Base-by-base conservation (phyloP, 64 coral and sea anemone genomes). In the Cladopsammia gracilis region DNA sequence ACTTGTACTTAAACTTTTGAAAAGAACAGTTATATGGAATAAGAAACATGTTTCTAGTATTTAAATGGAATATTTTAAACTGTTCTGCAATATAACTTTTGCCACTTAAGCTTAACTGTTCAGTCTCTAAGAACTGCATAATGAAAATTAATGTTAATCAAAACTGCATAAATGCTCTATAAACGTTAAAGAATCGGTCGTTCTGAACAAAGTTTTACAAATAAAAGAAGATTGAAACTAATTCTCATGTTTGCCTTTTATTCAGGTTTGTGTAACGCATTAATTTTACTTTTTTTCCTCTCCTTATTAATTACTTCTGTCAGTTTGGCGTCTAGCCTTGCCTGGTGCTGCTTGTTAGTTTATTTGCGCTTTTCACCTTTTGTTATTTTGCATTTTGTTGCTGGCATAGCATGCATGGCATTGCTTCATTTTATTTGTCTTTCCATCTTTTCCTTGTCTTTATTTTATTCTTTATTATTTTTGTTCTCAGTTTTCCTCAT, bases 341-440 rank as follows among this genome's bases (percentile, higher is more conserved):
- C 53, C 12, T 56, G 53, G 7, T 56, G 7, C 53, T 49, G 16
- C 4, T 46, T 15, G 20, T 5, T 75, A 46, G 34, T 45, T 73
- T 44, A 4, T 45, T 46, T 73, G 71, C 16, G 4, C 72, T 6
- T 73, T 46, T 44, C 70, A 44, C 12, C 10, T 25, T 25, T 46
- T 73, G 25, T 73, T 47, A 73, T 73, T 43, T 75, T 43, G 15
- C 47, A 19, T n/a, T 75, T 75, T 45, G 44, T 75, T 75, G 14
- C 16, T 49, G 20, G 14, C 46, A 46, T 3, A 43, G 18, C 46
- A 44, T 14, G 7, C 26, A 26, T 44, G 70, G 10, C 10, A 10
- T 75, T 19, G 72, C 23, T 85, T 67, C 65, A 68, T 67, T 68
- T 85, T 62, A 64, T 48, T 47, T 48, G 6, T 53, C 25, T 43